phyloP scores from a whole-genome alignment of 2,797 vertebrate genomes.

The Brachyrhaphis roseni region DNA sequence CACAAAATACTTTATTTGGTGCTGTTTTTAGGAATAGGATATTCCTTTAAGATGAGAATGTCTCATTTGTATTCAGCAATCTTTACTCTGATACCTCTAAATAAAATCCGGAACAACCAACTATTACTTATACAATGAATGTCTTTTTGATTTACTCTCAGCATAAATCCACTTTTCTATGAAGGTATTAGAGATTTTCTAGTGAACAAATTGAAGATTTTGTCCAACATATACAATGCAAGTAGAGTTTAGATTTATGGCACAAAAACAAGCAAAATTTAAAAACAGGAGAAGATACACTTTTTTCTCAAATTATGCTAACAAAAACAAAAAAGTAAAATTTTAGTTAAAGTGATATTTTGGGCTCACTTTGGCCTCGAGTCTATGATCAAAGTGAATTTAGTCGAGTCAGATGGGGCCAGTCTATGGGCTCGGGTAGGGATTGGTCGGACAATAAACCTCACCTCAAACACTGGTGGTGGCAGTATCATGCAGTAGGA shows the following conservation, averaged over 20 bases:
- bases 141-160: not conserved
- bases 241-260: no score
- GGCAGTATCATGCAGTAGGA: not conserved
- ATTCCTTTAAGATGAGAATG: not conserved
- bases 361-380: no score
- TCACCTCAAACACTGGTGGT: not conserved
- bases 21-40: not conserved
- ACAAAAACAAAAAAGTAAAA: no score
- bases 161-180: not conserved
- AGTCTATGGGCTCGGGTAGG: no score
- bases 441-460: not conserved
- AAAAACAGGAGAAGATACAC: no score
- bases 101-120: not conserved
- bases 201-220: not conserved
- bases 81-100: not conserved
- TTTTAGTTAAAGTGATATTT: no score
- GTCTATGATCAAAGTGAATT: no score
- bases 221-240: not conserved
- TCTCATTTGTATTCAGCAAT: not conserved
- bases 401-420: no score
- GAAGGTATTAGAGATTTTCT: not conserved
- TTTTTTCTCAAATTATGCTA: no score
- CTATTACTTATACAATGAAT: not conserved
- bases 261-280: no score
- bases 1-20: not conserved